Evolutionary conservation across 2,888 invertebrate species (phyloP).

Genomic region (Harmothoe impar): DNA sequence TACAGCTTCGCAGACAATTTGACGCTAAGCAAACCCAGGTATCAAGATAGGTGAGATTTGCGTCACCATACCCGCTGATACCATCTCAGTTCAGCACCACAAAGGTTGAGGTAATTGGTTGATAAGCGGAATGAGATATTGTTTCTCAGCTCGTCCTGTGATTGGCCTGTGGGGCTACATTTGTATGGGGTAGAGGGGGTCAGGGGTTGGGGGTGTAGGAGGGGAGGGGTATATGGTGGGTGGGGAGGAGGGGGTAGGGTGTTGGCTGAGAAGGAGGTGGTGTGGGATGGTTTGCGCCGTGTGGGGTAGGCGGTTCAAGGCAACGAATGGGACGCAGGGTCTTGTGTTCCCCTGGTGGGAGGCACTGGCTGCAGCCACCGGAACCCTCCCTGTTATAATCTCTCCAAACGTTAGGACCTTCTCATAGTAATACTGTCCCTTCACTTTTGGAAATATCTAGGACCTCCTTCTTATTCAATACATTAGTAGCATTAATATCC

Average conservation of each 20-base stretch:
- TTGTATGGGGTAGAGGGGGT: too few relatives aligned
- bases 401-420: too few relatives aligned
- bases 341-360: neutral
- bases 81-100: too few relatives aligned
- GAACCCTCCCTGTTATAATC: neutral
- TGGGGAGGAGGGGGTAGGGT: neutral
- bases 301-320: slow-evolving; percentile 1
- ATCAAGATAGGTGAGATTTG: too few relatives aligned
- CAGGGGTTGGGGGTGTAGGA: neutral
- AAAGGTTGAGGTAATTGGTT: too few relatives aligned
- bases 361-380: slow-evolving; percentile 25
- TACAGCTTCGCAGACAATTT: too few relatives aligned
- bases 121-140: neutral
- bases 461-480: too few relatives aligned
- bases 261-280: neutral
- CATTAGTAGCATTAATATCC: too few relatives aligned
- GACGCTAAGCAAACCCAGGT: too few relatives aligned
- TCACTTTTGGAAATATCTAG: too few relatives aligned
- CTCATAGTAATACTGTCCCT: too few relatives aligned
- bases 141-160: neutral
- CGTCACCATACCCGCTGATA: too few relatives aligned
- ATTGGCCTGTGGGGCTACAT: neutral
- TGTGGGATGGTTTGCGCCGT: neutral
- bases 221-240: neutral
- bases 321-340: slow-evolving; percentile 19